Conservation (phyloP, 2,797 vertebrate genomes). For the Poecilia picta region DNA sequence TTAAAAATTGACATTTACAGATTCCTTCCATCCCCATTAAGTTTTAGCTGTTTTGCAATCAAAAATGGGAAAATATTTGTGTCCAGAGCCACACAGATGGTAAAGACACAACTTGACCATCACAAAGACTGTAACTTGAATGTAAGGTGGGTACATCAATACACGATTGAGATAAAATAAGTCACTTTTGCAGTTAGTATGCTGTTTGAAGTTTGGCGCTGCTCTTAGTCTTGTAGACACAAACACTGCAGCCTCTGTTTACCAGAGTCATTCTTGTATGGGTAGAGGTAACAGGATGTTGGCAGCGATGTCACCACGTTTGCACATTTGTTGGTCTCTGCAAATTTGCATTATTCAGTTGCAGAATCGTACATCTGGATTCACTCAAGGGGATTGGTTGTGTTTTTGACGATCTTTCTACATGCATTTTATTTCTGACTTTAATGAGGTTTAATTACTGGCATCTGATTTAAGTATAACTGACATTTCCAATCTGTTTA, state of each 20-base stretch:
- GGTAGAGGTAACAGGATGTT: background rate
- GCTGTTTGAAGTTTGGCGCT: background rate
- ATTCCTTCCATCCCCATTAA: background rate
- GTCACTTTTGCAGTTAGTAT: background rate
- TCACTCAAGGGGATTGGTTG: constrained; percentile 18
- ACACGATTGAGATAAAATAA: background rate
- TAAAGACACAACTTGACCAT: background rate
- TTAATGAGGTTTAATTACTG: background rate
- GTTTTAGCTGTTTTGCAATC: background rate
- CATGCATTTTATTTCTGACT: background rate
- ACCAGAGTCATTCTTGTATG: constrained; percentile 3
- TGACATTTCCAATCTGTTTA: background rate
- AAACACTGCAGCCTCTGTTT: background rate
- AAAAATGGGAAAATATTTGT: background rate
- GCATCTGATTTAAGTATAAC: background rate
- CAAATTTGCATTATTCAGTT: background rate
- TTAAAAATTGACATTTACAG: background rate
- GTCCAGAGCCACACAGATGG: background rate
- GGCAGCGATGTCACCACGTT: background rate
- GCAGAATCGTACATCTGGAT: constrained; percentile 36
- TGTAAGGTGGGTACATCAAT: background rate
- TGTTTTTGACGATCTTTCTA: background rate
- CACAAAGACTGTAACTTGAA: background rate
- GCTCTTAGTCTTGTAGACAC: background rate
- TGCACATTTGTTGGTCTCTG: background rate